Evolutionary conservation across 2,888 invertebrate genomes (phyloP).

Genomic region (Craniophora ligustri): DNA sequence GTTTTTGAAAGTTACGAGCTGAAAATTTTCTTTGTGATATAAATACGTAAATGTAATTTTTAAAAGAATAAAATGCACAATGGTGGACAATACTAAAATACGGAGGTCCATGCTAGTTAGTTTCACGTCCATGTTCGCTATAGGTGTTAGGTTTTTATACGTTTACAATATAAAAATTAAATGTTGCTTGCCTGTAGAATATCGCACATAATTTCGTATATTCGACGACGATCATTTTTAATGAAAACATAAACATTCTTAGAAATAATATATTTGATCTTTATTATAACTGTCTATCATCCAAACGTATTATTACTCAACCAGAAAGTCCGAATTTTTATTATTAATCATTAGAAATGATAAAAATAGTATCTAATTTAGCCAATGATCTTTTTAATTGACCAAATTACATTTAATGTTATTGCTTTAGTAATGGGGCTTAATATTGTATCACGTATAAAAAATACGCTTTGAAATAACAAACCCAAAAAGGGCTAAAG

Average conservation of each 20-base stretch:
- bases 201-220: conserved; percentile 24
- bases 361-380: conserved; percentile 4
- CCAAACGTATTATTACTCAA: conserved; percentile 12
- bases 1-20: conserved; percentile 65
- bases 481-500: conserved; percentile 28
- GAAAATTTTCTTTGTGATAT: conserved; percentile 77
- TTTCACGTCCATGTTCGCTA: conserved; percentile 80
- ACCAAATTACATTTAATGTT: too few species aligned
- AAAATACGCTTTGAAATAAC: conserved; percentile 11
- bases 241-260: conserved; percentile 2
- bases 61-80: conserved; percentile 81
- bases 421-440: too few species aligned
- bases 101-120: conserved; percentile 83
- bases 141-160: conserved; percentile 79
- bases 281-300: conserved; percentile 9
- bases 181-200: conserved; percentile 65
- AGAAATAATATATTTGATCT: background rate
- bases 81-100: conserved; percentile 86
- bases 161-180: conserved; percentile 63
- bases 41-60: conserved; percentile 74
- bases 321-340: conserved; percentile 29
- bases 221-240: conserved; percentile 15
- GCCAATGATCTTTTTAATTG: conserved; percentile 11
- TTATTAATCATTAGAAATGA: conserved; percentile 12
- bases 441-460: conserved; percentile 2